phyloP scores from a whole-genome alignment of 2,888 invertebrate genomes.

The Drosophila prolongata region DNA sequence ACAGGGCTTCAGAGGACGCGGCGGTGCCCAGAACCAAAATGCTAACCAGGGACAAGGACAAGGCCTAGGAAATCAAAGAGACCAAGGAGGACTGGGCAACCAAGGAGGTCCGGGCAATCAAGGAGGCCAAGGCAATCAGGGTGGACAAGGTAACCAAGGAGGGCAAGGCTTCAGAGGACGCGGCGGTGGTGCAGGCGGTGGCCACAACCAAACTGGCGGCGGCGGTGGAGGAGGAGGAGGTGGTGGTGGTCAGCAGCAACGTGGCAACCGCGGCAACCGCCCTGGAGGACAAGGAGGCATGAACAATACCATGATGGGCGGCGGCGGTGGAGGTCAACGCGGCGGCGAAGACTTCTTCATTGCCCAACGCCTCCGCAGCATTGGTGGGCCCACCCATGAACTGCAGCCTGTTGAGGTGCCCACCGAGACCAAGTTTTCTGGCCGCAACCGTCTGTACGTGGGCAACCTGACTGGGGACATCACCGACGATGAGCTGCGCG shows the following conservation, averaged over 20 bases:
- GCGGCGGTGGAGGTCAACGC: conserved; percentile 31
- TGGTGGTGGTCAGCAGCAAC: conserved; percentile 12
- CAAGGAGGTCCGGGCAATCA: not conserved
- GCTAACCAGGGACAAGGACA: not conserved
- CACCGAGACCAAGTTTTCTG: conserved; percentile 93
- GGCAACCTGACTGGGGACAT: conserved; percentile 96
- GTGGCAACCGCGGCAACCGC: conserved; percentile 51
- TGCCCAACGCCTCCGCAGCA: conserved; percentile 88
- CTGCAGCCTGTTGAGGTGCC: conserved; percentile 88
- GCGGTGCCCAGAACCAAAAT: conserved; percentile 4
- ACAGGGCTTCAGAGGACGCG: no score
- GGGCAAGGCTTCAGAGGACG: not conserved
- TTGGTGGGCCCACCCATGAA: conserved; percentile 91
- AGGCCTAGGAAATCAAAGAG: not conserved
- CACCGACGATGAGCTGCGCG: conserved; percentile 94
- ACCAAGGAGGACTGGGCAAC: not conserved
- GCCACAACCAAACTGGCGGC: conserved; percentile 9
- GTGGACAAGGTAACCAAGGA: not conserved
- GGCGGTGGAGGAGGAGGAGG: not conserved
- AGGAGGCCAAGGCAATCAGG: not conserved
- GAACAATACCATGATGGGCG: conserved; percentile 28
- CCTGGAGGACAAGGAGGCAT: conserved; percentile 48
- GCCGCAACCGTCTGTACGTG: conserved; percentile 96
- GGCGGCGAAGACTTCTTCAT: conserved; percentile 87
- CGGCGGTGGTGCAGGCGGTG: conserved; percentile 5